phyloP scores from a whole-genome alignment of 2,888 invertebrate genomes.

The Chrysotoxum bicinctum region DNA sequence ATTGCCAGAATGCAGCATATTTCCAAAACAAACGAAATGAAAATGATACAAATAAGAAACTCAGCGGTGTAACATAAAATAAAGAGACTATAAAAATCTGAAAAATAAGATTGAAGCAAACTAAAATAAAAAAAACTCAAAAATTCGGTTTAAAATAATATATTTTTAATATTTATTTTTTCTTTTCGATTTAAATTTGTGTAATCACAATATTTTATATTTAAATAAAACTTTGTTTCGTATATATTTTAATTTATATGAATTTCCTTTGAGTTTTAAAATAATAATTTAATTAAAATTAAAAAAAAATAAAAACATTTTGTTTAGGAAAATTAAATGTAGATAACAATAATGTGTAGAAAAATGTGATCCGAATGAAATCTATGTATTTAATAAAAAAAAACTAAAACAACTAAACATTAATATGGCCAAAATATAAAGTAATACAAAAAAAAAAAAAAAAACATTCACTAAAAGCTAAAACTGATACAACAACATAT shows the following conservation, averaged over 20 bases:
- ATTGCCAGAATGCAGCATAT: neutral
- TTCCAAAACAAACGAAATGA: neutral
- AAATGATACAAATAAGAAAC: neutral
- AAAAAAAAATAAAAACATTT: slow-evolving; percentile 26
- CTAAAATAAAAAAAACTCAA: slow-evolving; percentile 11
- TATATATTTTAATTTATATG: slow-evolving; percentile 25
- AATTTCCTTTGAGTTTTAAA: slow-evolving; percentile 10
- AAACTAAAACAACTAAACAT: slow-evolving; percentile 48
- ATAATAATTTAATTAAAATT: slow-evolving; percentile 62
- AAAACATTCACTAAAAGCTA: slow-evolving; percentile 43
- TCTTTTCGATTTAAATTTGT: slow-evolving; percentile 50
- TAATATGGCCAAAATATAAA: slow-evolving; percentile 67
- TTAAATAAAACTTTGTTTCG: slow-evolving; percentile 52
- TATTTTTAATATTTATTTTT: slow-evolving; percentile 55
- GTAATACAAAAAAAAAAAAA: slow-evolving; percentile 8
- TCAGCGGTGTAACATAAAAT: neutral
- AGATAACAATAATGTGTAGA: slow-evolving; percentile 47
- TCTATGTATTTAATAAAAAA: neutral
- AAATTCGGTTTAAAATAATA: slow-evolving; percentile 54
- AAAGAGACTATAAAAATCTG: slow-evolving; percentile 9
- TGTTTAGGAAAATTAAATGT: slow-evolving; percentile 19
- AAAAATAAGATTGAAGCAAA: slow-evolving; percentile 1
- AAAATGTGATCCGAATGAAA: slow-evolving; percentile 13
- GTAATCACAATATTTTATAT: slow-evolving; percentile 68
- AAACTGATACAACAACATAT: slow-evolving; percentile 32